Conservation (phyloP, 1,140 invertebrate species). For the Dendroctonus valens region DNA sequence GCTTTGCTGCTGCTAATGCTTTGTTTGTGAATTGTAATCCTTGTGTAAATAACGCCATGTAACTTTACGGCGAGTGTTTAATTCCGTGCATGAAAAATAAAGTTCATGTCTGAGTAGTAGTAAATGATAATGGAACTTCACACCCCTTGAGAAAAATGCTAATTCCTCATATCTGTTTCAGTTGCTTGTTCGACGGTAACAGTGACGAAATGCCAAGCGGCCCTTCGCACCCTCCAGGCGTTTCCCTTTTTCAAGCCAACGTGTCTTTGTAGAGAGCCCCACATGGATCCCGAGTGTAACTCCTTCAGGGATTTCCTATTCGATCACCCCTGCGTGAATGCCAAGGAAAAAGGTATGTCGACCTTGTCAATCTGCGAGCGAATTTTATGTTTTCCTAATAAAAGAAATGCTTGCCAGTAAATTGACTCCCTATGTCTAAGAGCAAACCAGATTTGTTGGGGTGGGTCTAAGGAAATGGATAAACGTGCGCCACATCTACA, state of each 20-base stretch:
- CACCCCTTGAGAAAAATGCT: no score
- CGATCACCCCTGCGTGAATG: conserved; percentile 87
- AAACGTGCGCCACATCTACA: no score
- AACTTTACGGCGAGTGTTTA: no score
- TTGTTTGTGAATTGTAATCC: no score
- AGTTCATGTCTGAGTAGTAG: no score
- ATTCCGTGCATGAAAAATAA: no score
- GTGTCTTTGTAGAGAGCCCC: conserved; percentile 84
- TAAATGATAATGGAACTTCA: no score
- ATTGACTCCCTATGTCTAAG: conserved; percentile 4
- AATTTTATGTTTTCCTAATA: conserved; percentile 24
- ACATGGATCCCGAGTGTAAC: conserved; percentile 87
- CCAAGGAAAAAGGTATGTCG: conserved; percentile 77
- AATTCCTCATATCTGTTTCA: conserved; percentile 57
- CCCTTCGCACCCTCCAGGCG: conserved; percentile 79
- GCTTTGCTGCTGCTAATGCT: no score
- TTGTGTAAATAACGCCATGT: no score
- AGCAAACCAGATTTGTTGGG: conserved; percentile 5
- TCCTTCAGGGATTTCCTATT: conserved; percentile 88
- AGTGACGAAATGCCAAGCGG: conserved; percentile 87
- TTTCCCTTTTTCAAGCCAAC: conserved; percentile 90
- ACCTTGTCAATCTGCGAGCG: conserved; percentile 20
- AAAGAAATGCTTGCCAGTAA: conserved; percentile 19
- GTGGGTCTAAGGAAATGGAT: no score
- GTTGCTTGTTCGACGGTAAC: conserved; percentile 90